A percentile compares a stretch with the other conserved stretches of the same genome.
Evolutionary conservation across 2,888 invertebrate genomes (phyloP).

Genomic region (Caenorhabditis wallacei): DNA sequence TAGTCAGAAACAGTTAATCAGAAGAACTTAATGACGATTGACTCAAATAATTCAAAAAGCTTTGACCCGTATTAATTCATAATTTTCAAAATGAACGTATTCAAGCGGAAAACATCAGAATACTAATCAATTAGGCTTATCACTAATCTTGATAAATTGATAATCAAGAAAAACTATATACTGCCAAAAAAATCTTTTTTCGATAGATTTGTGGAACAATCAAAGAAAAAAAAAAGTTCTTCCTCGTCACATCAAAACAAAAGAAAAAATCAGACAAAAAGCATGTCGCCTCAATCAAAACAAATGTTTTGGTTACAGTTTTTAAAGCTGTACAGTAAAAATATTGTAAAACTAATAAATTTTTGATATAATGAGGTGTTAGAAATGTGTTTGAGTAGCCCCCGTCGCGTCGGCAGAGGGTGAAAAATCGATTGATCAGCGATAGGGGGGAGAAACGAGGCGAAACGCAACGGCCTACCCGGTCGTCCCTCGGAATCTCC

Average conservation of each 20-base stretch:
- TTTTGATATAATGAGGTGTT: constrained; percentile 7
- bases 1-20: not conserved
- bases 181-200: no score
- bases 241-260: not conserved
- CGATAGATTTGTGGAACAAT: not conserved
- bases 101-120: no score
- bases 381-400: constrained; percentile 46
- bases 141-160: constrained; percentile 9
- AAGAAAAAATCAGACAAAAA: not conserved
- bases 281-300: no score
- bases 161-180: no score
- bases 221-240: not conserved
- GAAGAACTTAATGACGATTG: no score
- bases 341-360: not conserved
- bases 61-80: no score
- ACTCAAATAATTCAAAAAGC: no score
- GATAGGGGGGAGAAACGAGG: constrained; percentile 36
- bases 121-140: constrained; percentile 11
- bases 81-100: no score
- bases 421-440: constrained; percentile 60
- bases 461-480: constrained; percentile 47
- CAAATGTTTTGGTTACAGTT: not conserved
- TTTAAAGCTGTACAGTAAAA: not conserved
- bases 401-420: constrained; percentile 17
- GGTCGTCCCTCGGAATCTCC: constrained; percentile 27